These are phyloP conservation scores for Aleiodes sp. DNA, from an alignment of 1,140 invertebrate species.

Conservation along the genomic window DNA sequence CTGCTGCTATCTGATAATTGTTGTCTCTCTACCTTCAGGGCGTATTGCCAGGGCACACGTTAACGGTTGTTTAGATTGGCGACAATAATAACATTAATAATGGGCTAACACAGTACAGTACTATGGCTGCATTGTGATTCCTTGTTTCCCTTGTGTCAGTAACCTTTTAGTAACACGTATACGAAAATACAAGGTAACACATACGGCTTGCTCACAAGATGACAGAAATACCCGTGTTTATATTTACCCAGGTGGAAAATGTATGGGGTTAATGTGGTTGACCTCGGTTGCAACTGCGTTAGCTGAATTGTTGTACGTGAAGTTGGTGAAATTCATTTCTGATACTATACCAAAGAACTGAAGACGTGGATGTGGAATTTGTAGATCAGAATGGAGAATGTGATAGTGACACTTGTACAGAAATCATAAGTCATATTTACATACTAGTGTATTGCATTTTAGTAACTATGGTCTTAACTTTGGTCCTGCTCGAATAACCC, in stretches of 20 bases:
- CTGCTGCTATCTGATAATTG: slow-evolving; percentile 16
- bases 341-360: slow-evolving; percentile 7
- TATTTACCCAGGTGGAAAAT: slow-evolving; percentile 23
- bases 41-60: neutral
- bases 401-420: slow-evolving; percentile 13
- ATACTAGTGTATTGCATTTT: neutral
- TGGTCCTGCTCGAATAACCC: neutral
- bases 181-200: neutral
- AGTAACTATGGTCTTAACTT: neutral
- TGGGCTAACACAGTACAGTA: slow-evolving; percentile 30
- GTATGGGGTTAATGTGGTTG: slow-evolving; percentile 35
- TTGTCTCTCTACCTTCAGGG: slow-evolving; percentile 7
- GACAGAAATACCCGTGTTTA: slow-evolving; percentile 19
- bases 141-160: slow-evolving; percentile 10
- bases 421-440: slow-evolving; percentile 28
- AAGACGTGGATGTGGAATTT: slow-evolving; percentile 9
- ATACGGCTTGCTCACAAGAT: neutral
- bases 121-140: slow-evolving; percentile 31
- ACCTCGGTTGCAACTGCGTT: slow-evolving; percentile 23
- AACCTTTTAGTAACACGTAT: neutral
- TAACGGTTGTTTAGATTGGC: slow-evolving; percentile 32
- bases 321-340: slow-evolving; percentile 10
- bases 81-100: slow-evolving; percentile 41
- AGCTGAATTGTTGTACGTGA: neutral
- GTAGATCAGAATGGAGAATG: slow-evolving; percentile 21